Conservation (phyloP, 1,140 invertebrate genomes). For the Tetragnatha versicolor region DNA sequence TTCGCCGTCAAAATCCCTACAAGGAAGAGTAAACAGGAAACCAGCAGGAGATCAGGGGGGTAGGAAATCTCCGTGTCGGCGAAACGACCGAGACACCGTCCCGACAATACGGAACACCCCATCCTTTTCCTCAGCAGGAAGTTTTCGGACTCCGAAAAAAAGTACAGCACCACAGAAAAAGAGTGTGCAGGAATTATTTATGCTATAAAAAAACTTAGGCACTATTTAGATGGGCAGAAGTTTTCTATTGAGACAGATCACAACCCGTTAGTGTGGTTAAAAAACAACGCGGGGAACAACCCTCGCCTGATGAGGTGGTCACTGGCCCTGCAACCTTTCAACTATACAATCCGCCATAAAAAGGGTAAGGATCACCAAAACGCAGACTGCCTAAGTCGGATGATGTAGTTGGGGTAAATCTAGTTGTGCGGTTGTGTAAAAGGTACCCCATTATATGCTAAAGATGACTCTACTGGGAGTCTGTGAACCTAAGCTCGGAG, state of each 20-base stretch:
- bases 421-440: no score
- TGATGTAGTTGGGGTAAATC: no score
- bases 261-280: not conserved
- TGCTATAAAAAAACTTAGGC: no score
- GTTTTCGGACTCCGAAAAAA: constrained; percentile 63
- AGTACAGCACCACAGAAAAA: constrained; percentile 65
- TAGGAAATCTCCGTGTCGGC: no score
- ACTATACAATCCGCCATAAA: not conserved
- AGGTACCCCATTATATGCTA: no score
- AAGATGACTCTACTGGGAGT: no score
- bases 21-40: no score
- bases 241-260: not conserved
- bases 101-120: not conserved
- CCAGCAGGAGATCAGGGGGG: no score
- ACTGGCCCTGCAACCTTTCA: not conserved
- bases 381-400: not conserved
- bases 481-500: no score
- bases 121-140: constrained; percentile 65
- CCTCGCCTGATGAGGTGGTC: not conserved
- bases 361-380: not conserved
- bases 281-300: not conserved
- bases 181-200: constrained; percentile 66
- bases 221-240: no score
- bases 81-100: no score
- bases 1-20: no score